Base-by-base conservation (phyloP, 2,113 vertebrate genomes). In the Hypanus sabinus region DNA sequence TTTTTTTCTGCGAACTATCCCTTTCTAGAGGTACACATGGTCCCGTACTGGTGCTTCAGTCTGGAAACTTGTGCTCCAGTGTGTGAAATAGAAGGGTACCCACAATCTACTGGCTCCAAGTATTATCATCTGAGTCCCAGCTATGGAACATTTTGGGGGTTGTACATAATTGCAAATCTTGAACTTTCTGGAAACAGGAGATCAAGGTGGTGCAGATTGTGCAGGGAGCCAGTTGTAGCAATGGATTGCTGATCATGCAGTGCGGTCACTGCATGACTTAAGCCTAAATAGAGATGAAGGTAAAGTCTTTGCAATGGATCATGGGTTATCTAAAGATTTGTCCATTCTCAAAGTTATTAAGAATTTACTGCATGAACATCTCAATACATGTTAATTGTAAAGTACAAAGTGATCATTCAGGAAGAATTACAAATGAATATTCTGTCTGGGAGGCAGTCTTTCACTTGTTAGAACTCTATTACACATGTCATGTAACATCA, bases 371-470 rank as follows among this genome's bases (percentile, higher is more conserved):
- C 38, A 18, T 60, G 65, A 90, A 65, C 65, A 65, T 65, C 62
- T 90, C 85, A 65, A 90, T 65, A 33, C 85, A 90, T 1, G 85
- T 90, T 90, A 62, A 88, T 88, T 88, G 65, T n/a, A 14, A 88
- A 88, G 62, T 30, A 88, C 57, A 88, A 87, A 57, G 85, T 65
- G 30, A 3, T 65, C 57, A 65, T 33, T n/a, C 57, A 87, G 27
- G 60, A n/a, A 62, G 60, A 90, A 90, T 88, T 62, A 33, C n/a
- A 62, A 60, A 24, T 87, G 46, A 27, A 60, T 62, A 30, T 0
- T 16, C 65, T 88, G 57, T 87, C 30, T 30, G 55, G 46, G 9
- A 87, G 57, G 27, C 83, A 87, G 24, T 18, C 57, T 92, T 92
- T 93, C 70, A 71, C 65, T 93, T 93, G 20, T 55, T 88, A 93